These are phyloP conservation scores for Venturia canescens DNA, from an alignment of 1,140 invertebrate genomes.

Conservation along the genomic window DNA sequence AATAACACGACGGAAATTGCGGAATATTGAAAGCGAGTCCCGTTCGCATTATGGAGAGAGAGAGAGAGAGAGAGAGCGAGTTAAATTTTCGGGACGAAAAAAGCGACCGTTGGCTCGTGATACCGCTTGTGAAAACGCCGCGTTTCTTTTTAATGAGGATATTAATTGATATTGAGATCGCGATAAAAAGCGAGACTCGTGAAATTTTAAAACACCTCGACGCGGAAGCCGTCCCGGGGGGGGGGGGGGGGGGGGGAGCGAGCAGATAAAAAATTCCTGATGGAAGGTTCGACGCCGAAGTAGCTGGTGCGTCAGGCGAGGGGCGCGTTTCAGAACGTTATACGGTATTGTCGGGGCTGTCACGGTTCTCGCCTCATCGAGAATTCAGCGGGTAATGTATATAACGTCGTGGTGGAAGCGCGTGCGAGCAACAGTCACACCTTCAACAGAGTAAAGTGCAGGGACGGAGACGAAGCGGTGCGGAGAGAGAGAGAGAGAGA, in stretches of 20 bases:
- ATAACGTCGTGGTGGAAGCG: constrained; percentile 32
- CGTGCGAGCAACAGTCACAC: constrained; percentile 18
- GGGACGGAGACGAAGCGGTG: background rate
- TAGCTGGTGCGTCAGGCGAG: too few relatives aligned
- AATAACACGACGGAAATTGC: constrained; percentile 39
- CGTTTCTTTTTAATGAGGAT: too few relatives aligned
- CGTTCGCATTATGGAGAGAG: background rate
- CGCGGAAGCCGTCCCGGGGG: too few relatives aligned
- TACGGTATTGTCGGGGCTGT: constrained; percentile 13
- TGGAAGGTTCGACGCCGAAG: too few relatives aligned
- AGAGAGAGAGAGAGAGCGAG: background rate
- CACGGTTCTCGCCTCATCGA: constrained; percentile 42
- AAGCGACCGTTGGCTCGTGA: too few relatives aligned
- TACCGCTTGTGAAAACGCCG: too few relatives aligned
- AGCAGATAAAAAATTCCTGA: too few relatives aligned
- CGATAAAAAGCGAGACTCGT: too few relatives aligned
- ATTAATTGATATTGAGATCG: too few relatives aligned
- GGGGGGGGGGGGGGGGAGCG: too few relatives aligned
- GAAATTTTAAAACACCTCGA: too few relatives aligned
- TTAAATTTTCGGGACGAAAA: too few relatives aligned
- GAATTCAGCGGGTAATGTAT: constrained; percentile 46
- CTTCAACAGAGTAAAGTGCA: constrained; percentile 5
- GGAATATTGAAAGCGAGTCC: constrained; percentile 22
- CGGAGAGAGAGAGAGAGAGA: background rate
- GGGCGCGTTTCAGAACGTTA: constrained; percentile 17